Percentiles rank a stretch among this genome's conserved stretches.
Conservation (phyloP, 2,888 invertebrate species). For the Odontomyia ornata region DNA sequence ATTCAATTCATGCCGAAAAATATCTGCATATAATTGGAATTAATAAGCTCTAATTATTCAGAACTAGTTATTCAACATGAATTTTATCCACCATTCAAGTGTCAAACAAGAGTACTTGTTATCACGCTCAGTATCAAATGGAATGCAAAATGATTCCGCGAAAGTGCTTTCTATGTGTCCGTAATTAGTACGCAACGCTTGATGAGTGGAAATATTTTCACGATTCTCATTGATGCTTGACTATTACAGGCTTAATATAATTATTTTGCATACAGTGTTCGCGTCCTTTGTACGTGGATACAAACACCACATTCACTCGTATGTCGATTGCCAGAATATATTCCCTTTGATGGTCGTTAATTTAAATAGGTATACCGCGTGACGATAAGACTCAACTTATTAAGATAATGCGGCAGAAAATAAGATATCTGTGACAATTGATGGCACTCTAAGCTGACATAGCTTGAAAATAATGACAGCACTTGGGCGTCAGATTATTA, state of each 20-base stretch:
- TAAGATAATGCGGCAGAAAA: not conserved
- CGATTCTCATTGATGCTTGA: not conserved
- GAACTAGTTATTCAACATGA: too few relatives aligned
- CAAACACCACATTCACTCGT: not conserved
- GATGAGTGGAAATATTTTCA: constrained; percentile 8
- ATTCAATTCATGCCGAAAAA: too few relatives aligned
- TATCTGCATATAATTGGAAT: too few relatives aligned
- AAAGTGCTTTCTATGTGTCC: not conserved
- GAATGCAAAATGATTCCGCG: not conserved
- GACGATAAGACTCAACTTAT: not conserved
- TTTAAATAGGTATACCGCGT: not conserved
- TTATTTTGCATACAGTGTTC: not conserved
- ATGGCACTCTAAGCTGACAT: not conserved
- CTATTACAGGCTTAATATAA: not conserved
- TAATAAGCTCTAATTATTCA: too few relatives aligned
- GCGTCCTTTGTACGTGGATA: not conserved
- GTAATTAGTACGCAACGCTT: not conserved
- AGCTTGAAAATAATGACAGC: not conserved
- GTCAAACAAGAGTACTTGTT: too few relatives aligned
- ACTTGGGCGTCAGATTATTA: too few relatives aligned
- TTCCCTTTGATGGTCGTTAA: not conserved
- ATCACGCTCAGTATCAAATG: not conserved
- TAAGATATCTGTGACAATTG: not conserved
- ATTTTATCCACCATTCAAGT: too few relatives aligned
- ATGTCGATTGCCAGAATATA: not conserved